Conservation (phyloP, 2,113 vertebrate species). For the Cryptotis parvus region DNA sequence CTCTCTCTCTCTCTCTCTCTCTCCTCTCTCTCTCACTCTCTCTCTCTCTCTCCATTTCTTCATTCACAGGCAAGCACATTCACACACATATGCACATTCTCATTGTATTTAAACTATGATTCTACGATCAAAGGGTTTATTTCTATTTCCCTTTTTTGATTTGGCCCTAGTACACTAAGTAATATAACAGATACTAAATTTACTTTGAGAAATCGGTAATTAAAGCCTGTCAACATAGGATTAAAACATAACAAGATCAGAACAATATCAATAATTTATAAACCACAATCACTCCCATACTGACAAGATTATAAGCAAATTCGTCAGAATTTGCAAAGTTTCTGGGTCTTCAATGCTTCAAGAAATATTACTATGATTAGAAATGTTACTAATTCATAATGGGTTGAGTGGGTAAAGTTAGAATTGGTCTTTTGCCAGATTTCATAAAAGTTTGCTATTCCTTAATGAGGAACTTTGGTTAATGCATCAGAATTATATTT, state of each 20-base stretch:
- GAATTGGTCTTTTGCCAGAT: slow-evolving; percentile 8
- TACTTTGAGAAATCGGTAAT: slow-evolving; percentile 27
- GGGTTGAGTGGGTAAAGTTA: neutral
- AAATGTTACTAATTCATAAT: slow-evolving; percentile 10
- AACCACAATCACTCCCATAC: neutral
- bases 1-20: neutral
- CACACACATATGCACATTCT: neutral
- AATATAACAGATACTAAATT: slow-evolving; percentile 6
- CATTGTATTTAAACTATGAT: neutral
- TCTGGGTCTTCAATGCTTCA: neutral
- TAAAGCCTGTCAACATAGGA: neutral
- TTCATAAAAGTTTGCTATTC: slow-evolving; percentile 40
- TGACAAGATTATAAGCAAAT: slow-evolving; percentile 47
- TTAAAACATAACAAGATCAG: slow-evolving; percentile 28
- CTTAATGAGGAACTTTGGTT: neutral
- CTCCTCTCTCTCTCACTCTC: neutral
- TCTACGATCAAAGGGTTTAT: neutral
- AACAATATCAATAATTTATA: neutral
- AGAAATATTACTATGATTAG: neutral
- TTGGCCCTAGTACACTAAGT: neutral
- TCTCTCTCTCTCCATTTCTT: no score
- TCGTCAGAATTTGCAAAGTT: slow-evolving; percentile 43
- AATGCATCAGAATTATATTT: neutral
- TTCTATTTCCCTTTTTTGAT: neutral
- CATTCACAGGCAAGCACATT: no score